Percentiles rank a stretch among this genome's conserved stretches.
These are phyloP conservation scores for Apolygus lucorum DNA, from an alignment of 1,140 invertebrate species.

Conservation along the genomic window DNA sequence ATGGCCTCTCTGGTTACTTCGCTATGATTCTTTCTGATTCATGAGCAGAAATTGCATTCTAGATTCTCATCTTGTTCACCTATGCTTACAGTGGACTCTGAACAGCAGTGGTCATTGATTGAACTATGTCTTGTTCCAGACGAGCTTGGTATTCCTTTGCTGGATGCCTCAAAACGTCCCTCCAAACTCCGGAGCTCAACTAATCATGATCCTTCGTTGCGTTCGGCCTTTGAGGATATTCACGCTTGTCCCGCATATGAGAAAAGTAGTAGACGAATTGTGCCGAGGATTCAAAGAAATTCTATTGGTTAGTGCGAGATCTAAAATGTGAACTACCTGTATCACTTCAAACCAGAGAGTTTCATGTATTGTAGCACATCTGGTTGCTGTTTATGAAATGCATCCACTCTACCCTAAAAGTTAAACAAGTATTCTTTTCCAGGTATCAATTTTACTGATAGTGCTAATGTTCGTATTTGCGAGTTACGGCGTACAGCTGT, in stretches of 20 bases:
- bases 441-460: conserved; percentile 94
- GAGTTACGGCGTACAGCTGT: conserved; percentile 95
- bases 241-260: conserved; percentile 96
- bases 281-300: conserved; percentile 99
- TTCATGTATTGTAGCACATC: too few species aligned
- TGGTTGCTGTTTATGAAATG: too few species aligned
- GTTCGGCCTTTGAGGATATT: conserved; percentile 94
- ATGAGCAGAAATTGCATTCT: too few species aligned
- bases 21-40: too few species aligned
- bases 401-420: too few species aligned
- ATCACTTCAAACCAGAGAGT: too few species aligned
- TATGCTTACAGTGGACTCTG: too few species aligned
- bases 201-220: conserved; percentile 93
- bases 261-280: conserved; percentile 97
- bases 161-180: conserved; percentile 93
- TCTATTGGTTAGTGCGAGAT: conserved; percentile 69
- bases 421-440: conserved; percentile 34
- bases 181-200: conserved; percentile 83
- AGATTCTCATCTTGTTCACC: too few species aligned
- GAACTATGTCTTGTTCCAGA: too few species aligned
- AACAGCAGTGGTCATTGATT: too few species aligned
- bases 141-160: conserved; percentile 85
- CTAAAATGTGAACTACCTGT: too few species aligned
- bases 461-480: conserved; percentile 99
- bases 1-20: too few species aligned